Conservation (phyloP, 2,888 invertebrate genomes). For the Euzetes globulus region DNA sequence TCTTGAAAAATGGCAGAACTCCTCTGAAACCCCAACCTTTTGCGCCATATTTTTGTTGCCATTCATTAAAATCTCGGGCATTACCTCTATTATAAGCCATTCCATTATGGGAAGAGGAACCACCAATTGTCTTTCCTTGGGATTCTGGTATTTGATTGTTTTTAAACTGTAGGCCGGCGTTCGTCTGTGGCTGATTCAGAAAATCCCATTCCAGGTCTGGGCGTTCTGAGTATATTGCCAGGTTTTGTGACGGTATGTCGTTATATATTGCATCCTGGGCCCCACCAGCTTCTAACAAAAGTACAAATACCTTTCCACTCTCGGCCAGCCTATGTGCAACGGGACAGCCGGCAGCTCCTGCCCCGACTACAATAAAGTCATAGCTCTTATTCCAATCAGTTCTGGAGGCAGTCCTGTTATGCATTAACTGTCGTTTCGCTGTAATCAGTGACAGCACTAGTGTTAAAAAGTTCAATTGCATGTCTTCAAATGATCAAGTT, state of each 20-base stretch:
- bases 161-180: not conserved
- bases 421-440: too few species aligned
- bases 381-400: not conserved
- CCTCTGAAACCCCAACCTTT: too few species aligned
- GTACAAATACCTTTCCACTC: not conserved
- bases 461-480: too few species aligned
- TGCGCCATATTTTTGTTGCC: not conserved
- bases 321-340: not conserved
- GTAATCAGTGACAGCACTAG: too few species aligned
- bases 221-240: too few species aligned
- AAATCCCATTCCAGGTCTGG: constrained; percentile 4
- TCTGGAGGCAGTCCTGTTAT: not conserved
- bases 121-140: not conserved
- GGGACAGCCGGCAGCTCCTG: not conserved
- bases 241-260: too few species aligned
- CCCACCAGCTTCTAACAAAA: not conserved
- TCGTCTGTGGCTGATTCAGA: not conserved
- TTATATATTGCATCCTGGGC: not conserved
- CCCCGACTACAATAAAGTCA: not conserved
- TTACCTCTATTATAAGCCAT: not conserved
- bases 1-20: too few species aligned
- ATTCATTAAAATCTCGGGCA: not conserved
- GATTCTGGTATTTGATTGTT: not conserved
- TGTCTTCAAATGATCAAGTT: too few species aligned
- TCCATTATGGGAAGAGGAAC: not conserved